A percentile compares a stretch with the other conserved stretches of the same genome.
These are phyloP conservation scores for Drosophila acutilabella DNA, from an alignment of 2,888 invertebrate species.

Conservation along the genomic window DNA sequence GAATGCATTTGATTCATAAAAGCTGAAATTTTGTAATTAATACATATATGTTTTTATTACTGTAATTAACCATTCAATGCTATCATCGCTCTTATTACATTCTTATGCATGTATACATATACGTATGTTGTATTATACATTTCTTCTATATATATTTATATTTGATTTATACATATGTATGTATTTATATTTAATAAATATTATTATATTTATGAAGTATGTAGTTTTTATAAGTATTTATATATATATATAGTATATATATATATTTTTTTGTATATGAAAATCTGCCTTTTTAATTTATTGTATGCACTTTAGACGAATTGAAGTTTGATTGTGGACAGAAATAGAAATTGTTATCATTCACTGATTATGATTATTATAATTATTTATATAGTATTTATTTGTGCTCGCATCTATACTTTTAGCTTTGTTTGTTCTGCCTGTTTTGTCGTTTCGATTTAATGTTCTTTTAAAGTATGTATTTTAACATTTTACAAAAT, in stretches of 20 bases:
- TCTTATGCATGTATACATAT: slow-evolving; percentile 38
- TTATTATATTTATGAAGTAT: slow-evolving; percentile 22
- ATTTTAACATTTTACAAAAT: slow-evolving; percentile 43
- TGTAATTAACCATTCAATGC: slow-evolving; percentile 75
- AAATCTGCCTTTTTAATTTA: slow-evolving; percentile 54
- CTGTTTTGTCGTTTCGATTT: background rate
- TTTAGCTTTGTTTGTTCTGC: background rate
- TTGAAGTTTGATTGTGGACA: slow-evolving; percentile 78
- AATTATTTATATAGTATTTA: slow-evolving; percentile 27
- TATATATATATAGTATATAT: slow-evolving; percentile 31
- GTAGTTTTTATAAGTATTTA: slow-evolving; percentile 25
- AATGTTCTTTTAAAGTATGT: slow-evolving; percentile 12
- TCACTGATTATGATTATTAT: slow-evolving; percentile 17
- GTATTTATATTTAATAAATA: slow-evolving; percentile 23
- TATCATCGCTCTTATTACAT: slow-evolving; percentile 63
- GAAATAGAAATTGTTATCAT: slow-evolving; percentile 36
- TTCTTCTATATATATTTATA: slow-evolving; percentile 29
- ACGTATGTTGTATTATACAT: slow-evolving; percentile 50
- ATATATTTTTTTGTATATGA: slow-evolving; percentile 45
- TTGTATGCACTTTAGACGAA: slow-evolving; percentile 73
- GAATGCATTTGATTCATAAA: too few species aligned
- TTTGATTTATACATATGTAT: slow-evolving; percentile 27
- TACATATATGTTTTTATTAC: slow-evolving; percentile 67
- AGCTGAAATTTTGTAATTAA: slow-evolving; percentile 32
- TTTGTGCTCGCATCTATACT: slow-evolving; percentile 31